A percentile compares a stretch with the other conserved stretches of the same genome.
phyloP scores from a whole-genome alignment of 2,888 invertebrate genomes.

The Temnothorax rugatulus region DNA sequence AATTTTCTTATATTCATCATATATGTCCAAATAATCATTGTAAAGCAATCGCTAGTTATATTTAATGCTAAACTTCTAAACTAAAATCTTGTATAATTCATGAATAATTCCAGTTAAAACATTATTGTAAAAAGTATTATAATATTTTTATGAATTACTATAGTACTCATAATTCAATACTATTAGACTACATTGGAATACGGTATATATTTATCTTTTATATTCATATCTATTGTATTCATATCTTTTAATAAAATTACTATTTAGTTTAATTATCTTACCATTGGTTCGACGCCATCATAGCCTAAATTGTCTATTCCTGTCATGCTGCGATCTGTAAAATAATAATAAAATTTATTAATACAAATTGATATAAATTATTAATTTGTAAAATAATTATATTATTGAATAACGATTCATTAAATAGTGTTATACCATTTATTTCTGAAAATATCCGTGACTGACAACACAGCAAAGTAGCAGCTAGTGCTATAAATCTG shows the following conservation, averaged over 20 bases:
- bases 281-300: constrained; percentile 18
- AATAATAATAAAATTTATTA: constrained; percentile 29
- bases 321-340: constrained; percentile 55
- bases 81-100: background rate
- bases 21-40: background rate
- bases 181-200: background rate
- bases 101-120: background rate
- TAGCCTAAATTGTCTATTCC: constrained; percentile 71
- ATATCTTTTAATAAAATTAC: constrained; percentile 1
- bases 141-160: background rate
- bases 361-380: constrained; percentile 4
- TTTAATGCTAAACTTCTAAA: background rate
- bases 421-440: background rate
- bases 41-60: background rate
- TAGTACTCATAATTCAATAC: background rate
- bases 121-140: background rate
- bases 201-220: background rate
- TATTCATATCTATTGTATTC: background rate
- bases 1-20: background rate
- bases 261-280: constrained; percentile 20
- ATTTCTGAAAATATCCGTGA: background rate
- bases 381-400: background rate
- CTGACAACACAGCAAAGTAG: background rate
- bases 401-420: background rate
- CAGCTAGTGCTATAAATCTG: background rate